Percentiles rank a stretch among this genome's conserved stretches.
Conservation (phyloP, 92 coral and sea anemone genomes). For the Nematostella vectensis region DNA sequence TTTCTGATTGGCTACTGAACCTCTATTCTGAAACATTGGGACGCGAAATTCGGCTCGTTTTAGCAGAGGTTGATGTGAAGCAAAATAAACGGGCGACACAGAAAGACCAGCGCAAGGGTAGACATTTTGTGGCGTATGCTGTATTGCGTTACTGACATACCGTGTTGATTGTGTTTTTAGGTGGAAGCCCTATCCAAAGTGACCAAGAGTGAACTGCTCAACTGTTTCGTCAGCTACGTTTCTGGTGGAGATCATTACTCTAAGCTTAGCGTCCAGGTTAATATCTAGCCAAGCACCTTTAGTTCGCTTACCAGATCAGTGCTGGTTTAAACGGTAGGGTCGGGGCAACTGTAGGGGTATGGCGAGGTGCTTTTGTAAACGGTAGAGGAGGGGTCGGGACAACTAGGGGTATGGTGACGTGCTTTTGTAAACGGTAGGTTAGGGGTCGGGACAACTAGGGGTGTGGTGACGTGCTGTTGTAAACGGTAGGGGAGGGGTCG, state of each 20-base stretch:
- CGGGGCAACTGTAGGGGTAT: no score
- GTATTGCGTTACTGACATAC: neutral
- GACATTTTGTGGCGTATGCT: no score
- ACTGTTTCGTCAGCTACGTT: slow-evolving; percentile 46
- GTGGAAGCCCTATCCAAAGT: slow-evolving; percentile 43
- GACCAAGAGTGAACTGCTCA: slow-evolving; percentile 41
- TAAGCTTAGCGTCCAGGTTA: slow-evolving; percentile 86
- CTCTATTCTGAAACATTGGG: no score
- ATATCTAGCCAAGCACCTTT: no score
- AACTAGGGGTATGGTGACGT: neutral
- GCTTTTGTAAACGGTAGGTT: slow-evolving; percentile 7
- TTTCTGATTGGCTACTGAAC: no score
- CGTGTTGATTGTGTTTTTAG: slow-evolving; percentile 9
- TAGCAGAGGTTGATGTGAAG: no score
- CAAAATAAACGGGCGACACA: no score
- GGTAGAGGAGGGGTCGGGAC: no score
- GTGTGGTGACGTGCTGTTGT: neutral
- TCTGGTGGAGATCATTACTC: slow-evolving; percentile 40
- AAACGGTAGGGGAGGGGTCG: no score
- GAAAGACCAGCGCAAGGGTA: no score
- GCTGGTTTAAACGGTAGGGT: neutral
- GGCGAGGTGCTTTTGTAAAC: neutral
- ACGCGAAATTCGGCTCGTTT: no score
- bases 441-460: no score
- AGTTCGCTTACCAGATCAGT: neutral